Base-by-base conservation (phyloP, 1,140 invertebrate species). In the Alviniconcha marisindica region DNA sequence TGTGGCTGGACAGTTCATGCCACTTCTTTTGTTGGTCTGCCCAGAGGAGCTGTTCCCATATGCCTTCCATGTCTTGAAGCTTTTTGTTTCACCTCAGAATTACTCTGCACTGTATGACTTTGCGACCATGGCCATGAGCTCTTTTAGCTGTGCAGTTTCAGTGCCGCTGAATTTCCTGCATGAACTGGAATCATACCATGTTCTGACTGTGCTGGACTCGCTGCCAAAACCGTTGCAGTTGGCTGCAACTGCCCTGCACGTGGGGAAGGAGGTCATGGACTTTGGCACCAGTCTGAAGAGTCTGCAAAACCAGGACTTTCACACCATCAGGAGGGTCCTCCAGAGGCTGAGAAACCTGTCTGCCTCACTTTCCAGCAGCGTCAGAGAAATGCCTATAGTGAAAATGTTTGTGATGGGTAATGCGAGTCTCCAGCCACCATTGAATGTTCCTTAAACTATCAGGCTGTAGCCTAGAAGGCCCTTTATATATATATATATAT, bases 1-100 rank as follows among this genome's bases (percentile, higher is more conserved):
- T 42, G 38, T 40, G 0, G 28, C 60, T 4, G 38, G 40, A 28
- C 54, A 60, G 24, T 42, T 80, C 56, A 42, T 80, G 56, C 78
- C 78, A 10, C 28, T 80, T 2, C 56, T 80, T 33, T 31, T 80
- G 24, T 21, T 80, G 60, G 78, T 66, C 0, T 66, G 54, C 28
- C 78, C 78, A 2, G 56, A 80, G 56, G 78, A 80, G 14, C 78
- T 80, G 36, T 80, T 80, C 42, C 21, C 60, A 21, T 80, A 80
- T n/a, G 78, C 78, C n/a, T 80, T 36, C n/a, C 56, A 66, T n/a
- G 36, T 80, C 2, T 4, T 80, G 5, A 80, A 40, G 33, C 36
- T 66, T 15, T 66, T 80, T 5, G 38, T 69, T 28, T 63, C 78
- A 7, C n/a, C 33, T 12, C 38, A 80, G 21, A 36, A 80, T 36